Conservation (phyloP, 2,113 vertebrate genomes). For the Pogona vitticeps region DNA sequence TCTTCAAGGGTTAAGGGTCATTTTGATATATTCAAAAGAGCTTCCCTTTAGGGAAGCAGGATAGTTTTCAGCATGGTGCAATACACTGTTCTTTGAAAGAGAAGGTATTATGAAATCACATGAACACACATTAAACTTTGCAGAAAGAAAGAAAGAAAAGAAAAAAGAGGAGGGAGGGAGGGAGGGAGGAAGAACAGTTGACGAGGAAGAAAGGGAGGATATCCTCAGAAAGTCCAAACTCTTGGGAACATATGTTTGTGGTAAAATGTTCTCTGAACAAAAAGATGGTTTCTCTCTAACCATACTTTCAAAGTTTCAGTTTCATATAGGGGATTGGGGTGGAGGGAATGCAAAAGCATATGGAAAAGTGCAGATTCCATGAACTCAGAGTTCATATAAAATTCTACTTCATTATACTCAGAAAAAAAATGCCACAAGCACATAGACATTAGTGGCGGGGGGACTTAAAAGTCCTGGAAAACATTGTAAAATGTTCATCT, state of each 20-base stretch:
- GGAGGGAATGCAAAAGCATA: neutral
- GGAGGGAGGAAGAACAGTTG: no score
- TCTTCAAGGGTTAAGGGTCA: constrained; percentile 9
- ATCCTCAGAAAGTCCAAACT: neutral
- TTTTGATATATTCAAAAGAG: neutral
- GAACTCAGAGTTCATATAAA: neutral
- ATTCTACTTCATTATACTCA: neutral
- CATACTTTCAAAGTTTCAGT: neutral
- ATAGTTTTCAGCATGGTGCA: neutral
- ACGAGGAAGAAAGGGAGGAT: constrained; percentile 8
- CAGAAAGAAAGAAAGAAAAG: neutral
- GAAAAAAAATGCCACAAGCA: neutral
- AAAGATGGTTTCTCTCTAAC: neutral
- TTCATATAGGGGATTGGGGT: neutral
- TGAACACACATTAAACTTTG: neutral
- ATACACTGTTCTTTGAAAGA: neutral
- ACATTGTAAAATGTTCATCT: no score
- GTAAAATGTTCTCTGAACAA: constrained; percentile 8
- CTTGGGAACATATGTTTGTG: neutral
- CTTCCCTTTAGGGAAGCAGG: neutral
- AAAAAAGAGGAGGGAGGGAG: neutral
- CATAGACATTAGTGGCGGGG: neutral
- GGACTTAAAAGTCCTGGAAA: no score
- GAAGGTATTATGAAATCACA: constrained; percentile 10
- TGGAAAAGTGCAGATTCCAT: neutral